phyloP scores from a whole-genome alignment of 2,113 vertebrate genomes.

The Nycticryphes semicollaris region DNA sequence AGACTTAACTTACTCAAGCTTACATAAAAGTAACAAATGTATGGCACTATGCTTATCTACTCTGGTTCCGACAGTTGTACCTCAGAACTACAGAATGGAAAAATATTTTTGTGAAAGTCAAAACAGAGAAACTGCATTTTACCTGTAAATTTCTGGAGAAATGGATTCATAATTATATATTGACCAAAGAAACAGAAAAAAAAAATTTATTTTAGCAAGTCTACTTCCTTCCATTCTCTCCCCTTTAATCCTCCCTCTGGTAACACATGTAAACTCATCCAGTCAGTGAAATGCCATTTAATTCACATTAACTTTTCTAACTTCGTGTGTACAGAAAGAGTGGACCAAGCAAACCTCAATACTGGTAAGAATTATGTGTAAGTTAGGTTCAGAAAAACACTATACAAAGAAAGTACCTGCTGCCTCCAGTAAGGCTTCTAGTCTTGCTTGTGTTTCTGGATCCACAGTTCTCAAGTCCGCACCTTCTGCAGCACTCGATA shows the following conservation, averaged over 20 bases:
- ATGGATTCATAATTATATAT: background rate
- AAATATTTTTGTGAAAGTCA: background rate
- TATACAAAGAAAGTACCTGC: conserved; percentile 82
- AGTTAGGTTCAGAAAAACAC: background rate
- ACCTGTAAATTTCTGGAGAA: background rate
- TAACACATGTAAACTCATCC: background rate
- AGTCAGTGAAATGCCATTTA: background rate
- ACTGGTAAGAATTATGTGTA: background rate
- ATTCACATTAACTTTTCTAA: background rate
- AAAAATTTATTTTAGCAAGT: background rate
- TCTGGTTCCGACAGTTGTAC: background rate
- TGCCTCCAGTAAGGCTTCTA: conserved; percentile 96
- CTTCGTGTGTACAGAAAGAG: background rate
- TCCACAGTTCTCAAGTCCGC: conserved; percentile 95
- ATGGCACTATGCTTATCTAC: background rate
- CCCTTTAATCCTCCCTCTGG: background rate
- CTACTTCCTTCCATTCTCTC: background rate
- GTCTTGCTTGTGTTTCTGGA: conserved; percentile 96
- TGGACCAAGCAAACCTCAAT: background rate
- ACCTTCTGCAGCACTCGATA: conserved; percentile 93
- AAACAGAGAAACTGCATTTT: background rate
- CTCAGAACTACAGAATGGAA: background rate
- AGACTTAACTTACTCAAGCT: background rate
- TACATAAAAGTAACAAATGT: background rate
- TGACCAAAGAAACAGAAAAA: background rate